Percentiles rank a stretch among this genome's conserved stretches.
These are phyloP conservation scores for Pseudois nayaur DNA, from an alignment of 2,113 vertebrate genomes.

Conservation along the genomic window DNA sequence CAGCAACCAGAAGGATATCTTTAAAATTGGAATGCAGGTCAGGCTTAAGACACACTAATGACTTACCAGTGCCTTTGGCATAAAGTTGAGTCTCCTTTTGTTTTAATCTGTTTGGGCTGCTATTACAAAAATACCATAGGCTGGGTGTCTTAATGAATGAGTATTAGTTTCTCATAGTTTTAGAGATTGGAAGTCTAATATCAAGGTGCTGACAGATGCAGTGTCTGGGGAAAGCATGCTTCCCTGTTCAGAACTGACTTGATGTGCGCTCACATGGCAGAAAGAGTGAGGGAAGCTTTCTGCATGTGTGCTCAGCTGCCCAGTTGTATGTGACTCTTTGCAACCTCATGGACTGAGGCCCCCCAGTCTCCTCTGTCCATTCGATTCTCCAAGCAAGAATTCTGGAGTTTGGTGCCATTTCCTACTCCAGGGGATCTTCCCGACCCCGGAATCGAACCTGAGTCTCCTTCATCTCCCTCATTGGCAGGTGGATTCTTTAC, in stretches of 20 bases:
- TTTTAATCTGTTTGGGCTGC: neutral
- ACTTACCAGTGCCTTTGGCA: neutral
- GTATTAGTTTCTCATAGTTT: neutral
- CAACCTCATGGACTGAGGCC: neutral
- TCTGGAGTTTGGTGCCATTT: neutral
- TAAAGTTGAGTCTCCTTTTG: neutral
- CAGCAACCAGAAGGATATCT: neutral
- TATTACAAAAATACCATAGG: neutral
- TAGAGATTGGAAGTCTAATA: neutral
- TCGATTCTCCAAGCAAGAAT: neutral
- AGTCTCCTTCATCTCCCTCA: neutral
- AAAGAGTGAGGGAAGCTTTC: neutral
- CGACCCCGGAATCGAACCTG: rapidly evolving
- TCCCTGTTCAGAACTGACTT: neutral
- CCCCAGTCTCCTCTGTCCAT: neutral
- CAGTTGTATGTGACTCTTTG: neutral
- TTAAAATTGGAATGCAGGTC: neutral
- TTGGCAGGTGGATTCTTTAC: neutral
- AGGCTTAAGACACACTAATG: neutral
- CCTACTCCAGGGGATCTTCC: neutral
- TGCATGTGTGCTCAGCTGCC: neutral
- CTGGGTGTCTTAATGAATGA: neutral
- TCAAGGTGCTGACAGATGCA: neutral
- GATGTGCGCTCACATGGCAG: neutral
- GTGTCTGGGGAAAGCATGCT: neutral